Evolutionary conservation across 92 coral and sea anemone genomes (phyloP).

Genomic region (Muricea muricata): DNA sequence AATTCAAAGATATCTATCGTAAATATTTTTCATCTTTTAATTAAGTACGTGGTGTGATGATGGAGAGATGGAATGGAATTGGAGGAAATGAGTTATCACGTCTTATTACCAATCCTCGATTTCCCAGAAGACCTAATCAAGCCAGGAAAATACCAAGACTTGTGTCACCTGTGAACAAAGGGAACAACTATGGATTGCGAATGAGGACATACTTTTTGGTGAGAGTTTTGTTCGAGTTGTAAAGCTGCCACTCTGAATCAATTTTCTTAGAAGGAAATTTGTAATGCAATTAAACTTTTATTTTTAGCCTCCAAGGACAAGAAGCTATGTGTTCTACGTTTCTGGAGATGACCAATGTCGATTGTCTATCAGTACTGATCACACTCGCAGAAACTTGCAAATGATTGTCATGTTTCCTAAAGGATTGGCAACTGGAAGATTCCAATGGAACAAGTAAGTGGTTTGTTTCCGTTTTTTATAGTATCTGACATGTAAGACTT

Average conservation of each 20-base stretch:
- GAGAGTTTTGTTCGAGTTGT: background rate
- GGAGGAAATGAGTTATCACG: background rate
- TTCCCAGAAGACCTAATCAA: background rate
- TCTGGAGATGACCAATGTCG: background rate
- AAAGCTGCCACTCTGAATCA: too few species aligned
- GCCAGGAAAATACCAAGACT: background rate
- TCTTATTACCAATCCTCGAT: background rate
- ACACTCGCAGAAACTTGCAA: background rate
- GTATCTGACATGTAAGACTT: too few species aligned
- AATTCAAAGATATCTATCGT: background rate
- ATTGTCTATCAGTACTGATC: background rate
- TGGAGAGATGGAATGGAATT: slow-evolving; percentile 7
- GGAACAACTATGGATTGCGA: slow-evolving; percentile 8
- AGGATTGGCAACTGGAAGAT: background rate
- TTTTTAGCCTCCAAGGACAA: background rate
- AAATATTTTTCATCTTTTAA: background rate
- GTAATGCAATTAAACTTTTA: too few species aligned
- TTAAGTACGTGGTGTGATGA: background rate
- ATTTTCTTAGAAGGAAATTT: too few species aligned
- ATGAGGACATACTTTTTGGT: background rate
- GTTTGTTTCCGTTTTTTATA: background rate
- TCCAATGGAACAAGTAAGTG: background rate
- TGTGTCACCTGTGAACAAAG: background rate
- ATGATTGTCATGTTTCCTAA: background rate
- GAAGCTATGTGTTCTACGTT: background rate